A percentile compares a stretch with the other conserved stretches of the same genome.
These are phyloP conservation scores for Cirrhinus molitorella DNA, from an alignment of 2,797 vertebrate species.

Conservation along the genomic window DNA sequence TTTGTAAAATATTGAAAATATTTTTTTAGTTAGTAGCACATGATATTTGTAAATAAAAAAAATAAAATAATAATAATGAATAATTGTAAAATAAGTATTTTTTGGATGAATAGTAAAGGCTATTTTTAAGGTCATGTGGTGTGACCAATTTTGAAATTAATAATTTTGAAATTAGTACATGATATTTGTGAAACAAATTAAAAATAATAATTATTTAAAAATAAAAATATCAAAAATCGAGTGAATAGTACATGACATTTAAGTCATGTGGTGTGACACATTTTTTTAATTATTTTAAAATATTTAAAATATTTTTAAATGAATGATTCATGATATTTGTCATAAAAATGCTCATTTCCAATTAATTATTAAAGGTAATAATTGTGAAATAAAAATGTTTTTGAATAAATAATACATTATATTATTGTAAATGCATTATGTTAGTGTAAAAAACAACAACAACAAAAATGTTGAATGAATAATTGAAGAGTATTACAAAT, in stretches of 20 bases:
- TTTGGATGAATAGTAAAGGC: too few relatives aligned
- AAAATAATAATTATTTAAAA: too few relatives aligned
- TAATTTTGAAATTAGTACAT: too few relatives aligned
- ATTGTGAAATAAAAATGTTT: neutral
- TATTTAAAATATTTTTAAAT: neutral
- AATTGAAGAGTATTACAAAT: neutral
- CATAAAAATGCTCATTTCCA: neutral
- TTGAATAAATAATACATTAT: too few relatives aligned
- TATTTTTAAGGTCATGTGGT: neutral
- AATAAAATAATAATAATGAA: neutral
- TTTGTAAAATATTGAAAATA: neutral
- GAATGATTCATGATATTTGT: neutral
- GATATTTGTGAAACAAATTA: too few relatives aligned
- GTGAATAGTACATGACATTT: neutral
- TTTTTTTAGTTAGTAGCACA: neutral
- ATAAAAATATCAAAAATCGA: too few relatives aligned
- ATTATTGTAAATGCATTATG: too few relatives aligned
- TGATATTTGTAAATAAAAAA: neutral
- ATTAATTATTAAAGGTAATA: neutral
- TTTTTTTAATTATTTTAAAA: neutral
- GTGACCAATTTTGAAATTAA: too few relatives aligned
- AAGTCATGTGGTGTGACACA: too few relatives aligned
- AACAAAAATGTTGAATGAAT: too few relatives aligned
- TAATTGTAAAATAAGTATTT: too few relatives aligned
- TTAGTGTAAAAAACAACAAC: too few relatives aligned